Base-by-base conservation (phyloP, 2,888 invertebrate genomes). In the Caenorhabditis wallacei region DNA sequence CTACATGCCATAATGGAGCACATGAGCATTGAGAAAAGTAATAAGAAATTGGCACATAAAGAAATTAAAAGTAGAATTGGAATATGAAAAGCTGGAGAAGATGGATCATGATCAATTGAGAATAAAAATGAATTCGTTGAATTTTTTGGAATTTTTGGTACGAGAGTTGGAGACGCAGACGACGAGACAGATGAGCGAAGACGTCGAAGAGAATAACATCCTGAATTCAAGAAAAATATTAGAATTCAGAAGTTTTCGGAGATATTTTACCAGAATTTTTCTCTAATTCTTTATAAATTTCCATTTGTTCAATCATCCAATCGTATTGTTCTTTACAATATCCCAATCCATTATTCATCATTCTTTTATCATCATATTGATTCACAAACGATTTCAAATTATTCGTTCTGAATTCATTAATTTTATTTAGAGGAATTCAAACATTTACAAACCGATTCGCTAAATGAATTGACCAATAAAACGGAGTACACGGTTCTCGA, bases 401-500 rank as follows among this genome's bases (percentile, higher is more conserved):
- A 1, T 69, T 22, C 1, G 90, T 85, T 61, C 88, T 89, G 57
- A 85, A 79, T n/a, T n/a, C n/a, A 70, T 7, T 20, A 3, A 46
- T 18, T 54, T 54, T 24, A 35, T 7, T 7, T 35, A 35, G 4
- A 35, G 5, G 4, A 35, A 7, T 35, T 35, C 35, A 35, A 35
- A 35, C 40, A 2, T 16, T 13, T 16, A 13, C 35, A 13, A 40
- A 89, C 89, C 87, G 83, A 54, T 90, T 89, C 1, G 78, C 63
- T 24, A 90, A 56, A 68, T 90, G 89, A 63, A 90, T 85, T 13
- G 88, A 68, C 87, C 87, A 90, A 84, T 89, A 88, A 79, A 85
- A 90, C 1, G 90, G 90, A 4, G 90, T 87, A 48, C 90, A 90
- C 0, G 90, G 89, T 26, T 90, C 90, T 4, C 69, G 54, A 4